Percentiles rank a stretch among this genome's conserved stretches.
These are phyloP conservation scores for Chymomyza amoena DNA, from an alignment of 2,888 invertebrate genomes.

Conservation along the genomic window DNA sequence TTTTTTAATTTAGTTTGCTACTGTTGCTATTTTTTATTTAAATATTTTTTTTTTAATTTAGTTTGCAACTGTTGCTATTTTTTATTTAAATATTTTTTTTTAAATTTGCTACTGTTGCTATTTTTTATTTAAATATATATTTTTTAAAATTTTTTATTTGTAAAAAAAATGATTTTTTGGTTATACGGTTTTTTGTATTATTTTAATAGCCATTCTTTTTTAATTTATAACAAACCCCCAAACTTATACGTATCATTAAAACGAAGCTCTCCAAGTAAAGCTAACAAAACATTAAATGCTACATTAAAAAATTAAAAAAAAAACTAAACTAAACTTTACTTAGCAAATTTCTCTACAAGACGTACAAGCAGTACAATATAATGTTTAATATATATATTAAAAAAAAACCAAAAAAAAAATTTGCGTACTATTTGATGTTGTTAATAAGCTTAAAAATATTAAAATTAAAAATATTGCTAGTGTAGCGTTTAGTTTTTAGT, in stretches of 20 bases:
- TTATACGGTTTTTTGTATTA: neutral
- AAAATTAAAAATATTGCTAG: conserved; percentile 50
- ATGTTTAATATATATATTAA: conserved; percentile 48
- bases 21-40: too few relatives aligned
- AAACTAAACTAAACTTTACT: conserved; percentile 53
- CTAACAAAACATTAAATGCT: conserved; percentile 46
- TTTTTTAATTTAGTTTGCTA: conserved; percentile 16
- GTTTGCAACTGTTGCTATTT: too few relatives aligned
- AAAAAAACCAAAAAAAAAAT: conserved; percentile 40
- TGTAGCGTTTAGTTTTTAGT: conserved; percentile 64
- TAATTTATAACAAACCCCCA: conserved; percentile 25
- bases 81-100: neutral
- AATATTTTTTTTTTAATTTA: neutral
- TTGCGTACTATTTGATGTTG: conserved; percentile 70
- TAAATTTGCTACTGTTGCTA: too few relatives aligned
- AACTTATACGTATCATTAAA: conserved; percentile 74
- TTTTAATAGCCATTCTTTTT: neutral
- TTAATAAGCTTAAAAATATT: conserved; percentile 60
- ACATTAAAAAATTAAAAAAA: conserved; percentile 33
- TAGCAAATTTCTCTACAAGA: conserved; percentile 71
- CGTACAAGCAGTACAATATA: conserved; percentile 37
- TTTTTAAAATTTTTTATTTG: neutral
- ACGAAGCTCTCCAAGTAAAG: conserved; percentile 74
- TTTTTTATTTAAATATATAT: too few relatives aligned
- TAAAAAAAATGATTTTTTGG: neutral